These are phyloP conservation scores for Dicerorhinus sumatrensis DNA, from an alignment of 2,113 vertebrate species.

Conservation along the genomic window DNA sequence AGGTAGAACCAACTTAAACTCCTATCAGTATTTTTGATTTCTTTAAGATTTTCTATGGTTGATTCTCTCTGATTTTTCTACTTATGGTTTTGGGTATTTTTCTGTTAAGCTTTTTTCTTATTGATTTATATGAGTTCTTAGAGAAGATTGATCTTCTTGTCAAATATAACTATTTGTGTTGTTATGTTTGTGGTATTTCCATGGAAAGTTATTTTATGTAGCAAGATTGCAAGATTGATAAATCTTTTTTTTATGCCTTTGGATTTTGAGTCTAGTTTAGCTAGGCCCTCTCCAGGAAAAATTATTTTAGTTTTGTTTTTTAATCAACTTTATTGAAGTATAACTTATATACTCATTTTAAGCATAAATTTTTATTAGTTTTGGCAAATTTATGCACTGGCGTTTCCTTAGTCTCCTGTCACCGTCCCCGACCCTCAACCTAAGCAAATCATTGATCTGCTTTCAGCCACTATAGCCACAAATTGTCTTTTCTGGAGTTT, in stretches of 20 bases:
- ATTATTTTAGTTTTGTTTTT: neutral
- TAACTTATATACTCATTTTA: neutral
- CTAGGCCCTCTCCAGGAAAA: neutral
- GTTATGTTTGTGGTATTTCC: neutral
- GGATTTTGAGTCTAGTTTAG: neutral
- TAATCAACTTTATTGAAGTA: neutral
- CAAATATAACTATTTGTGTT: neutral
- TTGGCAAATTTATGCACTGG: neutral
- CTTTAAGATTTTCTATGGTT: neutral
- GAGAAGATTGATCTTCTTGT: neutral
- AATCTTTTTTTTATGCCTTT: neutral
- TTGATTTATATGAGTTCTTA: neutral
- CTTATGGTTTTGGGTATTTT: neutral
- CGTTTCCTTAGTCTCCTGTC: neutral
- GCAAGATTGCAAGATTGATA: neutral
- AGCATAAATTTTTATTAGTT: neutral
- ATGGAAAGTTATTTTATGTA: neutral
- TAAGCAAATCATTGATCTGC: neutral
- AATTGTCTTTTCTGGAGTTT: neutral
- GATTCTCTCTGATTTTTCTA: neutral
- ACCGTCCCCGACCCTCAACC: neutral
- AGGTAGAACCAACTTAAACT: neutral
- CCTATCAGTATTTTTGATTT: neutral
- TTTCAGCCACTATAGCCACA: neutral
- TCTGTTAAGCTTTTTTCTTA: neutral